Base-by-base conservation (phyloP, 2,888 invertebrate genomes). In the Tetheella fluctuosa region DNA sequence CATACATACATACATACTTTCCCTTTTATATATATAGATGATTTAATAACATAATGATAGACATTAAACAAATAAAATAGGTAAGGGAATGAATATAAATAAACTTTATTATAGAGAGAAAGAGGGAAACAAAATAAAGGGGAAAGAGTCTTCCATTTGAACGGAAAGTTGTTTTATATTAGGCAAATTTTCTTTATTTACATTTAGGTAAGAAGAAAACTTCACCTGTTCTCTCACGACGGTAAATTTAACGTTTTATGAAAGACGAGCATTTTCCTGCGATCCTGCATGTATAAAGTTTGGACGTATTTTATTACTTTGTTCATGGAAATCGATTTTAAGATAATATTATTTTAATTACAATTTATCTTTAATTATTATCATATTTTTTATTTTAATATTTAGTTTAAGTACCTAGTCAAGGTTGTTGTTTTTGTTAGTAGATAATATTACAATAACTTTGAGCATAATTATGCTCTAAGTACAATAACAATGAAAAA, bases 141-240 rank as follows among this genome's bases (percentile, higher is more conserved):
- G 79, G 77, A 73, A 78, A 71, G 71, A 68, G 75, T 69, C 69
- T 77, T 81, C 79, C 77, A 79, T 81, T 83, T 78, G 77, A 79
- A 80, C 79, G 73, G 77, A 81, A 84, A 83, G 82, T 83, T 83
- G 77, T 81, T 82, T 76, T 69, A 76, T 73, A 71, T 76, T 77
- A 77, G 76, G 79, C 73, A 81, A 81, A 80, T 82, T 81, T 82
- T 77, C 77, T 81, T 81, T 82, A 81, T 82, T 83, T 78, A 79
- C 74, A 76, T 78, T 78, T 70, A 70, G 70, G 75, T 73, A 74
- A 70, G 77, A 73, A 77, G 80, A 76, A 77, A 81, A 81, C 79
- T 82, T 76, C 70, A 77, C 73, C 72, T 76, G 72, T 70, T 73
- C 70, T 73, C 65, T 65, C 59, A 61, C 42, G 67, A 71, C 71